These are phyloP conservation scores for Lepidochrysops patricia DNA, from an alignment of 2,888 invertebrate genomes.

Conservation along the genomic window DNA sequence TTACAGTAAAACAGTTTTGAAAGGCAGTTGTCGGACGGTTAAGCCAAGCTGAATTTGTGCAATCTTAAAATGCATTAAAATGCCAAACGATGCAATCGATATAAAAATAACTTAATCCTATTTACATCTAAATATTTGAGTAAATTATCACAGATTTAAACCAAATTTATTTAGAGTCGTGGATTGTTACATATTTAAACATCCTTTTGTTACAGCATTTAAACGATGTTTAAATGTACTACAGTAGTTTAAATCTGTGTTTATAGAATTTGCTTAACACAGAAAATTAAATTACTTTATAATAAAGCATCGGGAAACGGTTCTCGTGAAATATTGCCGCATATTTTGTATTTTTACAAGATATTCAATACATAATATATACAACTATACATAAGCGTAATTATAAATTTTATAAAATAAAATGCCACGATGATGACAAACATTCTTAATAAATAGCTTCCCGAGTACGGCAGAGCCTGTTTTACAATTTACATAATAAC, in stretches of 20 bases:
- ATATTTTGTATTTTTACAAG: neutral
- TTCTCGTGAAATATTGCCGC: slow-evolving; percentile 9
- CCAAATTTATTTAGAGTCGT: too few relatives aligned
- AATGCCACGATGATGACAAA: slow-evolving; percentile 20
- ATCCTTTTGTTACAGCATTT: too few relatives aligned
- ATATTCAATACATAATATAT: slow-evolving; percentile 4
- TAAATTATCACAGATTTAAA: neutral
- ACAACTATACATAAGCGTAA: slow-evolving; percentile 14
- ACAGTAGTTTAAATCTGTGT: neutral
- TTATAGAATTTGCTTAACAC: neutral
- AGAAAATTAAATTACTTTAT: neutral
- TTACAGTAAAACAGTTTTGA: slow-evolving; percentile 11
- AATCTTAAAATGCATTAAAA: slow-evolving; percentile 38
- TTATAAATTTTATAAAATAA: slow-evolving; percentile 14
- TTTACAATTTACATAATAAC: too few relatives aligned
- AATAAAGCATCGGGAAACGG: slow-evolving; percentile 26
- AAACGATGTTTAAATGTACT: too few relatives aligned
- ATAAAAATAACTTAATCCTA: slow-evolving; percentile 30
- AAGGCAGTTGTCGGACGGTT: slow-evolving; percentile 45
- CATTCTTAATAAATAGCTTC: slow-evolving; percentile 24
- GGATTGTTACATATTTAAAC: too few relatives aligned
- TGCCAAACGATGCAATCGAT: slow-evolving; percentile 26
- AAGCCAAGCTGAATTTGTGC: slow-evolving; percentile 33
- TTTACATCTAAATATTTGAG: slow-evolving; percentile 25
- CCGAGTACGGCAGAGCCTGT: slow-evolving; percentile 25